Evolutionary conservation across 2,113 vertebrate species (phyloP), one percentile per base, ranked within the genome.

Genomic region (Neolamprologus toae): DNA sequence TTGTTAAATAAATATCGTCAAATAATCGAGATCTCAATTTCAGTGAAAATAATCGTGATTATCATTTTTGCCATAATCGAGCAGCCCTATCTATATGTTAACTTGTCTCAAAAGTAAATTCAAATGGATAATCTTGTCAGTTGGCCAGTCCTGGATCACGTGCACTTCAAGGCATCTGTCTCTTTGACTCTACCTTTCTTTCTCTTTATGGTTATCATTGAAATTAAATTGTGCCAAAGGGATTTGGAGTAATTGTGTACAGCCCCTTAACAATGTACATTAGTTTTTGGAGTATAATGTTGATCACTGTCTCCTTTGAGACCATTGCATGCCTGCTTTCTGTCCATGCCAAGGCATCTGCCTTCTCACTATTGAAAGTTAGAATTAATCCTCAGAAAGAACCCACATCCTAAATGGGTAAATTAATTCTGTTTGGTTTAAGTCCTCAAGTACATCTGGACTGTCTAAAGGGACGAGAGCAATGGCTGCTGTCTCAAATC

Each of bases 81-180:
- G 45, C 45, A 47, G 45, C 45, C 45, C 85, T 81, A 76, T 80
- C 83, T 81, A 76, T 83, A 91, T 86, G 54, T 80, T 90, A 91
- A 89, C 88, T 93, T 92, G 91, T 91, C 89, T 91, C 66, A 86
- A 96, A 93, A 96, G 92, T 94, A 94, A 95, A 97, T 96, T 89
- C 94, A 95, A 95, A 89, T 47, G 1, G 55, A 91, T 97, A 95
- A 96, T 96, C 96, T 96, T 93, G 93, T 96, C 94, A 96, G 92
- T 28, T 83, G 93, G 84, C 94, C 91, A 90, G 93, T 89, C 91
- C 87, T 89, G 86, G 92, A 93, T 88, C 92, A 92, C 31, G 4
- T 85, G 81, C 12, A 88, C 93, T 92, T 95, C 87, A 94, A 76
- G 63, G 47, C 92, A 88, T 84, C 73, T 79, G 54, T 88, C 37